Base-by-base conservation (phyloP, 2,113 vertebrate species). In the Pholis gunnellus region DNA sequence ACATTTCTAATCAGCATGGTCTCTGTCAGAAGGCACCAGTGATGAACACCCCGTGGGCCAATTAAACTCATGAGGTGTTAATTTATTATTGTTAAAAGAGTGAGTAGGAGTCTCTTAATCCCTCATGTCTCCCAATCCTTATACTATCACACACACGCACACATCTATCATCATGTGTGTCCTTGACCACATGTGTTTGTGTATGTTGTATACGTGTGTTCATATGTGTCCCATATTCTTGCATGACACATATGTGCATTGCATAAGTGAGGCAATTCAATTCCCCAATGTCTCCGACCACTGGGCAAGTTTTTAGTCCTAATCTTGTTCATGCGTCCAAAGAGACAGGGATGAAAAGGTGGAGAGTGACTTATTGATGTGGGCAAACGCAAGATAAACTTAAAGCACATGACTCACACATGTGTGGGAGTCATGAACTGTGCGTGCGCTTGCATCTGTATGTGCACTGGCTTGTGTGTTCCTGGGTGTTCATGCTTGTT, bases 21-120 rank as follows among this genome's bases (percentile, higher is more conserved):
- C 25, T 31, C n/a, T 67, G 72, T 85, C 69, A 81, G 73, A 59
- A 54, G 18, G 38, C 44, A 75, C 11, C n/a, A 63, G 29, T 78
- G 42, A 84, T 70, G 27, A 38, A 63, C 27, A 59, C 68, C 46
- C 0, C 5, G 15, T 0, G 3, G 60, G 44, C 25, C 71, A 79
- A 65, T 82, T 82, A 64, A 54, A 13, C 40, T 29, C 11, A 56
- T 1, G 10, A 5, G 14, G 10, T 63, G 27, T 79, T 17, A 72
- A 34, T 40, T 40, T 61, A 68, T 72, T 67, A 67, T 67, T 72
- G 18, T n/a, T 69, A 17, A 44, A 72, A 42, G 10, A 61, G 44
- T 29, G 20, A 72, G 25, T 46, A 20, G 25, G 34, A 46, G 48
- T 54, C 25, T 44, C 0, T 48, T 75, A 76, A 72, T 22, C 54